Conservation (phyloP, 1,140 invertebrate species). For the Campodea augens region DNA sequence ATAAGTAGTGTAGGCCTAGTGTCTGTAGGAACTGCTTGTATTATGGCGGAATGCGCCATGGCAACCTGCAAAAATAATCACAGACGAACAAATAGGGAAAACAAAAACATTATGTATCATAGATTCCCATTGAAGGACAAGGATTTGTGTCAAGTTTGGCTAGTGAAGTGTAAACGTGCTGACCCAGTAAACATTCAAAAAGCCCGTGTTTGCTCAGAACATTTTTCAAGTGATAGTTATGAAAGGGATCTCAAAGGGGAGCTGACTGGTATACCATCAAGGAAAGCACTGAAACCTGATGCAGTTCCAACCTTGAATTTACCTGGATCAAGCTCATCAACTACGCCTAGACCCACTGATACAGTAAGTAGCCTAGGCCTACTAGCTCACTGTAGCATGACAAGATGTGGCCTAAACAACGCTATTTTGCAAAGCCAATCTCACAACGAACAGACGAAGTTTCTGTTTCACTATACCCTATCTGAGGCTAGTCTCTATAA, state of each 20-base stretch:
- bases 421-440: too few species aligned
- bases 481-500: too few species aligned
- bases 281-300: slow-evolving; percentile 3
- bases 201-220: slow-evolving; percentile 8
- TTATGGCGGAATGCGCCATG: slow-evolving; percentile 3
- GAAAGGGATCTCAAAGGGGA: slow-evolving; percentile 9
- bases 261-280: slow-evolving; percentile 8
- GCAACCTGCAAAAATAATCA: slow-evolving; percentile 1
- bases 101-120: slow-evolving; percentile 7
- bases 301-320: background rate
- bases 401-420: too few species aligned
- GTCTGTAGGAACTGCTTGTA: too few species aligned
- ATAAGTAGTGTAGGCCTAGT: too few species aligned
- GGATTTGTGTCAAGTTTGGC: slow-evolving; percentile 4
- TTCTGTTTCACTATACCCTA: too few species aligned
- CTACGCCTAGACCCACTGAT: too few species aligned
- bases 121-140: slow-evolving; percentile 7
- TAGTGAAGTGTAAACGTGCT: slow-evolving; percentile 6
- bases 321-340: too few species aligned
- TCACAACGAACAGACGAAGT: too few species aligned
- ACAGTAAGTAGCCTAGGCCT: too few species aligned
- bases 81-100: background rate
- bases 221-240: slow-evolving; percentile 9
- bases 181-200: slow-evolving; percentile 2
- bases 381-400: too few species aligned